Evolutionary conservation across 2,113 vertebrate genomes (phyloP).

Genomic region (Anser brachyrhynchus): DNA sequence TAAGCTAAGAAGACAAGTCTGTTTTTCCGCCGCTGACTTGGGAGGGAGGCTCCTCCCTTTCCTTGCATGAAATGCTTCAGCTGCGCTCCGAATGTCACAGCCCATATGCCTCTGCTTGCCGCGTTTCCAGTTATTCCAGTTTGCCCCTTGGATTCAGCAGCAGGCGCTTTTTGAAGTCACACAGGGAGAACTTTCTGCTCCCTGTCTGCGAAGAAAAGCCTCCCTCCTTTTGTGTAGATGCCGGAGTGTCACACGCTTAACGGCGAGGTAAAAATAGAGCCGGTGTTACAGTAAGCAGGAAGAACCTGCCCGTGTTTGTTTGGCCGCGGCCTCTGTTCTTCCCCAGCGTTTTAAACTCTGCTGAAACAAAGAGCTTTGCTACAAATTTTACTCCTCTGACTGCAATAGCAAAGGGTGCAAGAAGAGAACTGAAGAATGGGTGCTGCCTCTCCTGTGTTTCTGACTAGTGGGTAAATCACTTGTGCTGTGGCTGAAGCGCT

Average conservation of each 20-base stretch:
- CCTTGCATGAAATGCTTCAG: not conserved
- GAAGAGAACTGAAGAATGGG: not conserved
- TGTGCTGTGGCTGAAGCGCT: not conserved
- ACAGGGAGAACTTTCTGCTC: not conserved
- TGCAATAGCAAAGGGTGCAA: not conserved
- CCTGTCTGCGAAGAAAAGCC: not conserved
- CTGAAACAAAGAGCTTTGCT: not conserved
- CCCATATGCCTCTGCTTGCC: slow-evolving; percentile 4
- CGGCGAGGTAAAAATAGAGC: no score
- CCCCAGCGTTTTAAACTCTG: not conserved
- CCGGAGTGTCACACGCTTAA: not conserved
- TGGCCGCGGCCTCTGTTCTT: not conserved
- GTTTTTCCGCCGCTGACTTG: not conserved
- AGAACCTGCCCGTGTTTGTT: not conserved
- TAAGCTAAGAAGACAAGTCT: not conserved
- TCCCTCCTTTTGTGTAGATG: not conserved
- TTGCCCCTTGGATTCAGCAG: not conserved
- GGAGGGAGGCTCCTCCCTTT: not conserved
- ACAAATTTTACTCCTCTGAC: not conserved
- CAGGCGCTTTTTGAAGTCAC: not conserved
- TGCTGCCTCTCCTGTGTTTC: not conserved
- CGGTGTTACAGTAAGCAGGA: not conserved
- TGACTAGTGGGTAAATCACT: not conserved
- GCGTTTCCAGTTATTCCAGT: slow-evolving; percentile 44
- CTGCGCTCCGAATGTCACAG: not conserved